A percentile compares a stretch with the other conserved stretches of the same genome.
phyloP scores from a whole-genome alignment of 2,113 vertebrate species.

The Macrotis lagotis region DNA sequence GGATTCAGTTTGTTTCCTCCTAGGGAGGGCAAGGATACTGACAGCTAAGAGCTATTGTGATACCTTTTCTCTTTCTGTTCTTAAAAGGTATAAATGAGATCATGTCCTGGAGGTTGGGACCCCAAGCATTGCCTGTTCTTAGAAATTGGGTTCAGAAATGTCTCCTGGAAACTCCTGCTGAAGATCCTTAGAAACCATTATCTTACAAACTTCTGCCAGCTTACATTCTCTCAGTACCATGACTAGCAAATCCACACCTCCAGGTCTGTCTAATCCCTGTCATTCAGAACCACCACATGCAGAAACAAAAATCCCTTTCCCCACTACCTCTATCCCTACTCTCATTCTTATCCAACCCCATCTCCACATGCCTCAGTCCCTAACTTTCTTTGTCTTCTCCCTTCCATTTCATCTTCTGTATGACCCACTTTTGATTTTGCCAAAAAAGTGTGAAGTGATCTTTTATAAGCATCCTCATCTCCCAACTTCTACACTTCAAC shows the following conservation, averaged over 20 bases:
- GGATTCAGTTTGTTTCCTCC: neutral
- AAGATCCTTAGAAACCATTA: neutral
- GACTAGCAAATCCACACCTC: neutral
- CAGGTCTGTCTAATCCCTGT: neutral
- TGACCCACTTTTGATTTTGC: neutral
- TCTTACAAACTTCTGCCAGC: neutral
- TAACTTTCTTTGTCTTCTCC: neutral
- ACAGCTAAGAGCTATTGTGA: neutral
- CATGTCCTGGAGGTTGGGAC: rapidly evolving
- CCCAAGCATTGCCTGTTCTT: neutral
- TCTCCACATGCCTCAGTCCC: neutral
- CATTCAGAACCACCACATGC: neutral
- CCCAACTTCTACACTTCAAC: neutral
- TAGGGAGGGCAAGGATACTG: neutral
- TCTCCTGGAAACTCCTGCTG: neutral
- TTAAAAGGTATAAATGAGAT: neutral
- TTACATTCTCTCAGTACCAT: neutral
- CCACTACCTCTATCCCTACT: neutral
- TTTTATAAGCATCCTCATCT: neutral
- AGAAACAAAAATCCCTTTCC: neutral
- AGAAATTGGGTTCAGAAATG: neutral
- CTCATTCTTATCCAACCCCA: neutral
- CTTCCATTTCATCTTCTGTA: neutral
- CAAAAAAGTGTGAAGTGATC: neutral
- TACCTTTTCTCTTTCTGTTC: neutral